These are phyloP conservation scores for Nemotelus pantherinus DNA, from an alignment of 2,888 invertebrate genomes.

Conservation along the genomic window DNA sequence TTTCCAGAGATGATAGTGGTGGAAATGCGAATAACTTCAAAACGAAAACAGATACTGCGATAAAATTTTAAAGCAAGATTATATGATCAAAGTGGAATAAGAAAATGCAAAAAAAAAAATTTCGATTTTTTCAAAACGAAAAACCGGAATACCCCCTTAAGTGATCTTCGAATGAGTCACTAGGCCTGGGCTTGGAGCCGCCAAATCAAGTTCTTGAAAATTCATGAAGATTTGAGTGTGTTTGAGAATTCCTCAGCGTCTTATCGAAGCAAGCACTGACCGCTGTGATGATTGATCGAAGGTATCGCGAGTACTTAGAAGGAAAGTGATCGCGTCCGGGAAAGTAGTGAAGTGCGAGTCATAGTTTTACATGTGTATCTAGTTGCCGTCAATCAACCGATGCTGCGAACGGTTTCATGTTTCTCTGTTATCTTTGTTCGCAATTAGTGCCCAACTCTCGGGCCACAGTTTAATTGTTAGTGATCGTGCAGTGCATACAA, in stretches of 20 bases:
- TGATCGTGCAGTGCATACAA: conserved; percentile 16
- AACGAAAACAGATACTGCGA: too few species aligned
- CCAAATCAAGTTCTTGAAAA: conserved; percentile 18
- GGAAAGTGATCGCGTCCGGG: conserved; percentile 21
- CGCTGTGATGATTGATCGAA: background rate
- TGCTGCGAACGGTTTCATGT: conserved; percentile 10
- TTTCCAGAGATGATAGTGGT: too few species aligned
- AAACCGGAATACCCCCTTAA: too few species aligned
- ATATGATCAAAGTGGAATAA: too few species aligned
- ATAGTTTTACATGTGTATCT: background rate
- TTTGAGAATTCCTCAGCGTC: background rate
- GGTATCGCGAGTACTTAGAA: background rate
- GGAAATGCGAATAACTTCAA: too few species aligned
- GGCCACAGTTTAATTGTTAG: conserved; percentile 1
- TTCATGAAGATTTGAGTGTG: conserved; percentile 19
- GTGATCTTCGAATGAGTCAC: conserved; percentile 30
- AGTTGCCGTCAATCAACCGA: background rate
- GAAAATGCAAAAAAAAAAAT: too few species aligned
- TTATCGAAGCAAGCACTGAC: background rate
- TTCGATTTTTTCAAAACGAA: too few species aligned
- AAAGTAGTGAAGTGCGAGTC: conserved; percentile 12
- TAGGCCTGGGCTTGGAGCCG: background rate
- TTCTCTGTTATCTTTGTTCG: background rate
- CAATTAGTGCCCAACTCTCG: background rate
- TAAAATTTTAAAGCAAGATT: too few species aligned